Evolutionary conservation across 2,113 vertebrate genomes (phyloP).

Genomic region (Amazona vittata): DNA sequence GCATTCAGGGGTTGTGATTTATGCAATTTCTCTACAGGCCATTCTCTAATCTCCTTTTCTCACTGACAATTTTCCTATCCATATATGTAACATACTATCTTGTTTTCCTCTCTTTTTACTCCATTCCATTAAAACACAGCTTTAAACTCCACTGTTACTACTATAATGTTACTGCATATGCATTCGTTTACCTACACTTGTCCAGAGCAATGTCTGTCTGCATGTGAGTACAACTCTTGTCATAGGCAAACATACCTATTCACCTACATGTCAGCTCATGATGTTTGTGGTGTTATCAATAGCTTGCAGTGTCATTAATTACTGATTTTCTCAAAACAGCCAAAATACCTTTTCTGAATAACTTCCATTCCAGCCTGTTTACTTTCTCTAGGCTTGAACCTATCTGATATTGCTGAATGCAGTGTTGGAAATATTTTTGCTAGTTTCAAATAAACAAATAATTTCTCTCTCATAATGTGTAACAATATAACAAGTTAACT

Average conservation of each 20-base stretch:
- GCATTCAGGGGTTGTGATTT: not conserved
- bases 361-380: not conserved
- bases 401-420: not conserved
- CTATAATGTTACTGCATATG: not conserved
- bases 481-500: not conserved
- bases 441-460: not conserved
- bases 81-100: not conserved
- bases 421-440: not conserved
- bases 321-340: not conserved
- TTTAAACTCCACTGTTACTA: not conserved
- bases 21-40: not conserved
- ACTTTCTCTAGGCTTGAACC: not conserved
- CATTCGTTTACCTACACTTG: not conserved
- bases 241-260: fast-evolving
- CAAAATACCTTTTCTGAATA: not conserved
- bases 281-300: not conserved
- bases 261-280: not conserved
- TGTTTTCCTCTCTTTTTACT: not conserved
- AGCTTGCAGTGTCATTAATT: not conserved
- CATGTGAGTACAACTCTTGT: not conserved
- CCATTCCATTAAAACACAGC: not conserved
- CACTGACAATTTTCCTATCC: not conserved
- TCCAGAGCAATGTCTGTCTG: not conserved
- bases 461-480: not conserved
- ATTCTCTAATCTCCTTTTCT: not conserved